A percentile compares a stretch with the other conserved stretches of the same genome.
Evolutionary conservation across 1,140 invertebrate genomes (phyloP).

Genomic region (Matsumurasca onukii): DNA sequence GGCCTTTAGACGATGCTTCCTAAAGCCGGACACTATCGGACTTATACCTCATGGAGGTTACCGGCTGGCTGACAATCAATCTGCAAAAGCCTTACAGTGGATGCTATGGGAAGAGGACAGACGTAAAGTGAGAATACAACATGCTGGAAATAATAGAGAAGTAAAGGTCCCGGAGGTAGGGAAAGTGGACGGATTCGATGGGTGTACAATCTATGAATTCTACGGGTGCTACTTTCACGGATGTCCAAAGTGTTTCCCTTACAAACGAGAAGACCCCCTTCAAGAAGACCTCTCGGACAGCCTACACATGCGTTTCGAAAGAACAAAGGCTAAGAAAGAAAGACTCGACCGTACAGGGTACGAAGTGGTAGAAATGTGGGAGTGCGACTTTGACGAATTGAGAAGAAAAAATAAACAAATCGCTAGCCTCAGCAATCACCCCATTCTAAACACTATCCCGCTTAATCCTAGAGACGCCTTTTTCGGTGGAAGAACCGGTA

Average conservation of each 20-base stretch:
- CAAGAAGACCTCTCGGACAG: neutral
- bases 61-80: constrained; percentile 26
- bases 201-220: neutral
- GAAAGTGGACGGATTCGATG: constrained; percentile 1
- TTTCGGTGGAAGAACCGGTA: constrained; percentile 22
- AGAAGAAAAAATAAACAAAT: neutral
- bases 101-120: constrained; percentile 9
- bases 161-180: neutral
- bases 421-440: too few relatives aligned
- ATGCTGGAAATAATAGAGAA: constrained; percentile 23
- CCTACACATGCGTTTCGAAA: neutral
- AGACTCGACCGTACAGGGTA: neutral
- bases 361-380: neutral
- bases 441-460: neutral
- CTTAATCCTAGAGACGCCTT: constrained; percentile 18
- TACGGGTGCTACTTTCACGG: too few relatives aligned
- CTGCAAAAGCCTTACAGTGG: constrained; percentile 12
- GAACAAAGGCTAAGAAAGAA: neutral
- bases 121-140: constrained; percentile 8
- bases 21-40: constrained; percentile 23
- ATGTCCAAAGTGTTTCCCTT: too few relatives aligned
- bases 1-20: too few relatives aligned
- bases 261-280: neutral
- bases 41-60: constrained; percentile 30
- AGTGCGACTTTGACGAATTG: neutral